Evolutionary conservation across 2,797 vertebrate genomes (phyloP).

Genomic region (Eulemur mongoz): DNA sequence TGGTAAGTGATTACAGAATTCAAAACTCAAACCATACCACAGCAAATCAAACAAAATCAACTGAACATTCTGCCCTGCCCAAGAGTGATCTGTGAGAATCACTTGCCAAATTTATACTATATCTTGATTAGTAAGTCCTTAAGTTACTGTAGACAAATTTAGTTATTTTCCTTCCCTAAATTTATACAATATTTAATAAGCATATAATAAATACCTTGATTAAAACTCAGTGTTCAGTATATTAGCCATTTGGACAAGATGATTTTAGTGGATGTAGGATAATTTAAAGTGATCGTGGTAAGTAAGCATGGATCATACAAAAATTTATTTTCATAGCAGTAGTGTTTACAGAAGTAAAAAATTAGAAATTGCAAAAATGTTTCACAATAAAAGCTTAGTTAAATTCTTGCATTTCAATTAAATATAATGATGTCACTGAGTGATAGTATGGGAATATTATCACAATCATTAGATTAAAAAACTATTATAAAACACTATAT

Average conservation of each 20-base stretch:
- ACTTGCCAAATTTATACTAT: not conserved
- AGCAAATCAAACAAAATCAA: not conserved
- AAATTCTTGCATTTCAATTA: not conserved
- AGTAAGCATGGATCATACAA: not conserved
- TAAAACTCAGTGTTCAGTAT: not conserved
- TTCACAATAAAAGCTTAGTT: not conserved
- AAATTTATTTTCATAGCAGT: not conserved
- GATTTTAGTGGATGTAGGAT: not conserved
- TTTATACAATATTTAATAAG: not conserved
- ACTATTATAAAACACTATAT: not conserved
- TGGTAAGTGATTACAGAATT: not conserved
- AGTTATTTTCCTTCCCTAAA: not conserved
- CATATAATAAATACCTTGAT: not conserved
- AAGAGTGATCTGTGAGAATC: not conserved
- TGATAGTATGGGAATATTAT: not conserved
- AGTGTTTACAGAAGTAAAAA: not conserved
- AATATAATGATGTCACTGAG: not conserved
- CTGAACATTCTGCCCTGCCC: not conserved
- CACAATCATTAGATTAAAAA: not conserved
- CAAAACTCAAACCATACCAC: not conserved
- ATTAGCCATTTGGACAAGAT: not conserved
- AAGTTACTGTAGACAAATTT: not conserved
- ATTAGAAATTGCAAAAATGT: not conserved
- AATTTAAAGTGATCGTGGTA: slow-evolving; percentile 2
- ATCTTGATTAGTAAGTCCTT: not conserved